These are phyloP conservation scores for Steinernema hermaphroditum DNA, from an alignment of 2,888 invertebrate species.

Conservation along the genomic window DNA sequence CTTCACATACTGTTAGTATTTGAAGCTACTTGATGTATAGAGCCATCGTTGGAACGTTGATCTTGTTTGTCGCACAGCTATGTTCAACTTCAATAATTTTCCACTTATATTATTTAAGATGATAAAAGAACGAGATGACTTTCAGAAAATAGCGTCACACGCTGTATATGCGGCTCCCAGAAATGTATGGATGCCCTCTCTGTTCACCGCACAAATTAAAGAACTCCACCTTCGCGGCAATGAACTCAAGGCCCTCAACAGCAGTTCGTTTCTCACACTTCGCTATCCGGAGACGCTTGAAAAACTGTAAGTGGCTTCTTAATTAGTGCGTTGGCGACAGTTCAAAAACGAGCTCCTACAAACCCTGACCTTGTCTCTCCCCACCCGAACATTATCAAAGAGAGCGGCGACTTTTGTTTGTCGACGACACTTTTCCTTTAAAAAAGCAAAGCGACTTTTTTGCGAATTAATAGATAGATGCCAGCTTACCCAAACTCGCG, in stretches of 20 bases:
- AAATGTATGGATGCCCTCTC: constrained; percentile 25
- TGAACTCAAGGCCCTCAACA: constrained; percentile 5
- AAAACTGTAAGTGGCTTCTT: constrained; percentile 20
- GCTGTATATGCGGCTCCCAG: constrained; percentile 2
- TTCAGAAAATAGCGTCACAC: constrained; percentile 10
- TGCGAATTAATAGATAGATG: neutral
- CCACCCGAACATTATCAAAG: neutral
- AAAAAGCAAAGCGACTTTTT: neutral
- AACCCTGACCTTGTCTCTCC: constrained; percentile 14
- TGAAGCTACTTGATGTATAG: too few species aligned
- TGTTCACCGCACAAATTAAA: constrained; percentile 25
- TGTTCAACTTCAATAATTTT: too few species aligned
- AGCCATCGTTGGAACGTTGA: too few species aligned
- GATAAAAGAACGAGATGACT: too few species aligned
- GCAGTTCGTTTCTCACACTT: constrained; percentile 26
- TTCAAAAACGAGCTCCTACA: neutral
- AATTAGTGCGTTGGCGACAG: constrained; percentile 2
- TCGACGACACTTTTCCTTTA: neutral
- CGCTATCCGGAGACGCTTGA: constrained; percentile 29
- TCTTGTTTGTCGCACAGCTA: too few species aligned
- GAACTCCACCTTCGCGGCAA: constrained; percentile 13
- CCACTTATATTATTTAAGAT: too few species aligned
- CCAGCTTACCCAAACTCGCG: neutral
- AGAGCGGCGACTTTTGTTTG: neutral
- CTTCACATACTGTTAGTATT: too few species aligned